Conservation (phyloP, 1,140 invertebrate genomes). For the Achroia grisella region DNA sequence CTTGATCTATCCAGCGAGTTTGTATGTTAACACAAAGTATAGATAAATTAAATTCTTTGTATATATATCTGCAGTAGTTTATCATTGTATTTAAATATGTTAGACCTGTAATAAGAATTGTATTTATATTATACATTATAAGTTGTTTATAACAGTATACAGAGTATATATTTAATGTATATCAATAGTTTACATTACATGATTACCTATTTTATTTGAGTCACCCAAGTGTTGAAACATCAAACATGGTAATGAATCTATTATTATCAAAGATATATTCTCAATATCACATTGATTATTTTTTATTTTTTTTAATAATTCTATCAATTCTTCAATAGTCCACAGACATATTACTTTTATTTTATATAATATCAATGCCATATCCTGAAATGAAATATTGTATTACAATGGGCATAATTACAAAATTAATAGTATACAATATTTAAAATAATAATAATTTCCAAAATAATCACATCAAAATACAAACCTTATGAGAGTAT, state of each 20-base stretch:
- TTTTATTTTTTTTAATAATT: conserved; percentile 64
- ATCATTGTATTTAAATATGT: conserved; percentile 73
- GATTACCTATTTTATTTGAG: conserved; percentile 60
- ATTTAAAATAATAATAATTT: conserved; percentile 1
- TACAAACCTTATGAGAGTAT: conserved; percentile 56
- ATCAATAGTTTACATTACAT: too few species aligned
- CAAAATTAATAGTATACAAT: neutral
- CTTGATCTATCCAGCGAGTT: conserved; percentile 73
- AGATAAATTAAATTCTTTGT: conserved; percentile 64
- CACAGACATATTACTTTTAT: conserved; percentile 61
- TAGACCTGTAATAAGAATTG: conserved; percentile 47
- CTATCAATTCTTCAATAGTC: conserved; percentile 69
- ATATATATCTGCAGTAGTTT: conserved; percentile 72
- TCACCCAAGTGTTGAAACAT: conserved; percentile 67
- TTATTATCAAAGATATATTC: conserved; percentile 71
- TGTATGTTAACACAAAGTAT: conserved; percentile 77
- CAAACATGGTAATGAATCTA: conserved; percentile 78
- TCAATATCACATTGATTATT: conserved; percentile 38
- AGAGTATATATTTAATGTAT: too few species aligned
- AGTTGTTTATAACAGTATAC: too few species aligned
- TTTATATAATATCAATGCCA: conserved; percentile 55
- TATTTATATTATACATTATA: conserved; percentile 18
- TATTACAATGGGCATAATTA: conserved; percentile 1
- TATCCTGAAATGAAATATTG: conserved; percentile 48
- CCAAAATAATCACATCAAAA: conserved; percentile 9